Conservation (phyloP, 2,797 vertebrate genomes). For the Paramormyrops hopkinsi region DNA sequence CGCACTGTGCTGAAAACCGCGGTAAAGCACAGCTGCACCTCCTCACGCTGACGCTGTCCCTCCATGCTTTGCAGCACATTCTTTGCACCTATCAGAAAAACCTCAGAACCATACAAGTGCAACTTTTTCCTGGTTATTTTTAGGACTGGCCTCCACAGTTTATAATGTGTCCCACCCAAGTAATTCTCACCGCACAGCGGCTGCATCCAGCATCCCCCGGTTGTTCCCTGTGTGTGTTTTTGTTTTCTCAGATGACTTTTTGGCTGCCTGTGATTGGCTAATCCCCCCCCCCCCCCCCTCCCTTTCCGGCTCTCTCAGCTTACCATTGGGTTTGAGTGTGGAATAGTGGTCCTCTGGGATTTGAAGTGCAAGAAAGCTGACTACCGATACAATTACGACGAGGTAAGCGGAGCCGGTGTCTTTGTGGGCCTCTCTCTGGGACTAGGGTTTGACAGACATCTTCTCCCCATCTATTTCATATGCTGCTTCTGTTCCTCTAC, state of each 20-base stretch:
- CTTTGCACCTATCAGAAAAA: not conserved
- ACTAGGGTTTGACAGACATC: not conserved
- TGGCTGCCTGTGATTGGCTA: not conserved
- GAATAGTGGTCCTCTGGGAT: constrained; percentile 91
- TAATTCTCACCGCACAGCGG: not conserved
- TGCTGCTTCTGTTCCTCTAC: not conserved
- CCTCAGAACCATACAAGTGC: not conserved
- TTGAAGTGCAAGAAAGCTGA: constrained; percentile 96
- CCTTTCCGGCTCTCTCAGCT: constrained; percentile 65
- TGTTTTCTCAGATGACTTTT: not conserved
- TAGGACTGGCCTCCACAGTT: not conserved
- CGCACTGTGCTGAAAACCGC: not conserved
- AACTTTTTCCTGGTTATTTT: not conserved
- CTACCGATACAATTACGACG: constrained; percentile 93
- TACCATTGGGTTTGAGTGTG: constrained; percentile 93
- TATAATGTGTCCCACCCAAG: not conserved
- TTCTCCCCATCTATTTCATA: not conserved
- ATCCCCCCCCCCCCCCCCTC: too few species aligned
- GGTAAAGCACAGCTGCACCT: not conserved
- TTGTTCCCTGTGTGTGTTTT: not conserved
- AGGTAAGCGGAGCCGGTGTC: constrained; percentile 65
- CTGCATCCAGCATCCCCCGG: not conserved
- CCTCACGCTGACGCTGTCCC: not conserved
- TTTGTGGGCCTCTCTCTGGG: not conserved
- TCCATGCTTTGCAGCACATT: not conserved